Evolutionary conservation across 2,888 invertebrate species (phyloP), one percentile per base, ranked within the genome.

Genomic region (Lithophane ornitopus): DNA sequence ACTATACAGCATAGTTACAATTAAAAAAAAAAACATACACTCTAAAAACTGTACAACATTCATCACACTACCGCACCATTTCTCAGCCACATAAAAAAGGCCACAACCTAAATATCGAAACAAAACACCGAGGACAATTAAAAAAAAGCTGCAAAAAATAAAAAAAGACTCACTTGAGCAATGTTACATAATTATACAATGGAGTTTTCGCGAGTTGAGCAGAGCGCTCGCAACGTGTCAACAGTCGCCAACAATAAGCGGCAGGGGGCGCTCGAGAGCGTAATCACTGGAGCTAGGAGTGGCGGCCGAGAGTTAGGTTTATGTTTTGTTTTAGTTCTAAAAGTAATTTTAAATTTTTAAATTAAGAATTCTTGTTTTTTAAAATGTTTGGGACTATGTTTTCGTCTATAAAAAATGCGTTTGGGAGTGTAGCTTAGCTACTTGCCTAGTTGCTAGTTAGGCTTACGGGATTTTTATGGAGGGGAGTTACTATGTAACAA

Each of bases 121-220:
- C 82, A 85, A 86, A 88, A 86, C 79, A 72, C 62, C 76, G 58
- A 41, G 46, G 68, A 74, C 82, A 88, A 87, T 81, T 85, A 84
- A 85, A 88, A 88, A 85, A 78, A 83, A 80, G 75, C 78, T 72
- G 73, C 65, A 62, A 75, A 79, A 85, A 85, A 74, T 74, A 84
- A 78, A 82, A 81, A 81, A 83, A 78, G 81, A 65, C 74, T 54
- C 81, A 80, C 82, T 85, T 85, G 81, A 88, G 88, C 80, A 84
- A 84, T 77, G 87, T 83, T 85, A 88, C 78, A 85, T 88, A 87
- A 88, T 89, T 89, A 88, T 78, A 89, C 84, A 82, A 87, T 87
- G 68, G 81, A 82, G 85, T 86, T 83, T 85, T 85, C 66, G 75
- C 78, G 78, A 84, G 78, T 70, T 71, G 66, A 61, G 71, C 76